Percentiles rank a stretch among this genome's conserved stretches.
These are phyloP conservation scores for Pocota personata DNA, from an alignment of 2,888 invertebrate genomes.

Conservation along the genomic window DNA sequence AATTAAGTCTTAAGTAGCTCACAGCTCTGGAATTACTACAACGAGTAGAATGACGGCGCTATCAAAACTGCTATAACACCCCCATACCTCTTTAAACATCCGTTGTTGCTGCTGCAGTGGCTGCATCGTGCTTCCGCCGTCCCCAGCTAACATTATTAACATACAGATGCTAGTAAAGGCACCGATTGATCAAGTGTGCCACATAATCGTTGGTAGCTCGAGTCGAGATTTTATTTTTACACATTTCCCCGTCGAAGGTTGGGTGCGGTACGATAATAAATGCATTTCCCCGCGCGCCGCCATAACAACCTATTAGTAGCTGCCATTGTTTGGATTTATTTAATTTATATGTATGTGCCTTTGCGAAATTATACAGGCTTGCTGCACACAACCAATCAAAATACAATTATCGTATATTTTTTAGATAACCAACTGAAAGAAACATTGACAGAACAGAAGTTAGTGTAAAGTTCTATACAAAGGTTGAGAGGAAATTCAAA, in stretches of 20 bases:
- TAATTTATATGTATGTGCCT: neutral
- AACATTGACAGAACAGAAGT: neutral
- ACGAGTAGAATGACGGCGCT: neutral
- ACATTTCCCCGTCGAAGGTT: neutral
- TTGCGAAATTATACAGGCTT: neutral
- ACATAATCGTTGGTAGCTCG: slow-evolving; percentile 1
- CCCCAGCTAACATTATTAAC: neutral
- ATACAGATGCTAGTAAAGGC: slow-evolving; percentile 8
- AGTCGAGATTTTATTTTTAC: slow-evolving; percentile 6
- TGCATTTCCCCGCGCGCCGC: neutral
- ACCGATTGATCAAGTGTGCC: slow-evolving; percentile 20
- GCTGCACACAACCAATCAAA: neutral
- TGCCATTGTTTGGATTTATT: neutral
- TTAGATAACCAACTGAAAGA: neutral
- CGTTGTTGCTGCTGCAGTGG: neutral
- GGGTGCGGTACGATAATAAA: neutral
- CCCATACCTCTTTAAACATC: neutral
- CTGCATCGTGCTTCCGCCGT: slow-evolving; percentile 4
- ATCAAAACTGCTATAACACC: neutral
- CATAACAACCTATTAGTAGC: neutral
- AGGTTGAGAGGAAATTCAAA: neutral
- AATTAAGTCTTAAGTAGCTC: slow-evolving; percentile 8
- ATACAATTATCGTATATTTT: neutral
- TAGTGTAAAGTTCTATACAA: neutral
- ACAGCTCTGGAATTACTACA: neutral